phyloP scores from a whole-genome alignment of 2,888 invertebrate species.

The Brachyptera risi region DNA sequence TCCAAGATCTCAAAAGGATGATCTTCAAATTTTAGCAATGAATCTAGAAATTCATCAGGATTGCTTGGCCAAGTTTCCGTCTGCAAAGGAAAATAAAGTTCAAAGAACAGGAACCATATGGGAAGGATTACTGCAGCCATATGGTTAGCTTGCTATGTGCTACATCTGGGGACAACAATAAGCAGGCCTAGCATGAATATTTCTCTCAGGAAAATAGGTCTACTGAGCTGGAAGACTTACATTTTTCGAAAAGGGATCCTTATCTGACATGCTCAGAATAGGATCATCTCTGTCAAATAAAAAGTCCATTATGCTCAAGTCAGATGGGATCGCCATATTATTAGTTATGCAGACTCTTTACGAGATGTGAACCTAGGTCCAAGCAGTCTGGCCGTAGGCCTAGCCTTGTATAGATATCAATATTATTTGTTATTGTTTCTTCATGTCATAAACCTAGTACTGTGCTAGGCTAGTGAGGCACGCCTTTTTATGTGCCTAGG shows the following conservation, averaged over 20 bases:
- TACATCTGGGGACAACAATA: too few relatives aligned
- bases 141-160: not conserved
- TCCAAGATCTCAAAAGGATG: conserved; percentile 49
- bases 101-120: not conserved
- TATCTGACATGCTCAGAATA: conserved; percentile 39
- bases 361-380: not conserved
- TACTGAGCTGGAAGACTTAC: too few relatives aligned
- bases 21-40: conserved; percentile 61
- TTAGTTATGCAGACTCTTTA: not conserved
- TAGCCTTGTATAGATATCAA: too few relatives aligned
- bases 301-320: conserved; percentile 45
- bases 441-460: too few relatives aligned
- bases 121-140: not conserved
- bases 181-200: too few relatives aligned
- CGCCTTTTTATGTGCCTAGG: too few relatives aligned
- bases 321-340: conserved; percentile 41
- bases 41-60: conserved; percentile 63
- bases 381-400: not conserved
- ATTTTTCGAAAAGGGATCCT: conserved; percentile 37
- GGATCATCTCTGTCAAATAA: conserved; percentile 44
- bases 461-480: too few relatives aligned
- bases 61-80: conserved; percentile 48
- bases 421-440: not conserved
- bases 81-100: conserved; percentile 40
- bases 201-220: too few relatives aligned